phyloP scores from a whole-genome alignment of 2,113 vertebrate genomes.

The Dipodomys merriami region DNA sequence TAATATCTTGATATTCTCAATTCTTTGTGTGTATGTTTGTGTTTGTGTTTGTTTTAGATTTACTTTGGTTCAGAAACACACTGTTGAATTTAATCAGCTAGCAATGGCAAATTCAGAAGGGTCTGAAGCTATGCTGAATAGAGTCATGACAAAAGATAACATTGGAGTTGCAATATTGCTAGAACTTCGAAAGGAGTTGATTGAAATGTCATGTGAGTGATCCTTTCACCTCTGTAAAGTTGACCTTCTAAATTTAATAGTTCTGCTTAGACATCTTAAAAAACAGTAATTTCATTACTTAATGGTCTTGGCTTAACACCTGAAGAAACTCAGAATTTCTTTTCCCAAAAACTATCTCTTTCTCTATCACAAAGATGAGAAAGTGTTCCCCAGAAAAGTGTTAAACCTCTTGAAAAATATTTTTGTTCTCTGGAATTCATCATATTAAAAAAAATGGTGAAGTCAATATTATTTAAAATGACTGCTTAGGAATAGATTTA shows the following conservation, averaged over 20 bases:
- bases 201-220: constrained; percentile 95
- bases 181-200: constrained; percentile 95
- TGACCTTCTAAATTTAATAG: constrained; percentile 4
- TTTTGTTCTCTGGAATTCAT: too few relatives aligned
- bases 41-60: constrained; percentile 89
- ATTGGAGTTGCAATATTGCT: constrained; percentile 96
- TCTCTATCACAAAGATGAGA: constrained; percentile 7
- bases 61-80: constrained; percentile 97
- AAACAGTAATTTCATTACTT: constrained; percentile 13
- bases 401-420: constrained; percentile 16
- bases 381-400: constrained; percentile 37
- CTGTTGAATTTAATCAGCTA: constrained; percentile 99
- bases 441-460: constrained; percentile 22
- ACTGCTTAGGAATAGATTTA: constrained; percentile 12
- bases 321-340: constrained; percentile 75
- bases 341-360: constrained; percentile 55
- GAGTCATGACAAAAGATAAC: constrained; percentile 99
- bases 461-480: constrained; percentile 57
- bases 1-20: constrained; percentile 47
- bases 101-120: constrained; percentile 99
- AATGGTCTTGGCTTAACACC: constrained; percentile 59
- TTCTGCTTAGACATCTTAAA: not conserved
- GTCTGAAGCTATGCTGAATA: constrained; percentile 98
- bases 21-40: constrained; percentile 60
- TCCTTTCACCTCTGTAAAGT: constrained; percentile 29